A percentile compares a stretch with the other conserved stretches of the same genome.
phyloP scores from a whole-genome alignment of 2,888 invertebrate species.

The Luperina testacea region DNA sequence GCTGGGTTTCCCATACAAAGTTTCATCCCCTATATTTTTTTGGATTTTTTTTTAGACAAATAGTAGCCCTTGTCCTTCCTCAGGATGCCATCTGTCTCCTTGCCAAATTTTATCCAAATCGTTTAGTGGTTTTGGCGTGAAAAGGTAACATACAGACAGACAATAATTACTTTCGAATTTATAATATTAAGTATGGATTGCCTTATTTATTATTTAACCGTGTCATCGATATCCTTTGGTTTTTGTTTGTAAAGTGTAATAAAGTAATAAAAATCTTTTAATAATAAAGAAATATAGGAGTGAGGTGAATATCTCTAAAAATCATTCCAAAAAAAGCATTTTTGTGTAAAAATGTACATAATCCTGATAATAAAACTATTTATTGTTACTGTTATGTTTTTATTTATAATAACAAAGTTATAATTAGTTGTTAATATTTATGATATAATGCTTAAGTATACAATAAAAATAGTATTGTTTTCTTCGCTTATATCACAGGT shows the following conservation, averaged over 20 bases:
- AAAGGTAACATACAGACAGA: background rate
- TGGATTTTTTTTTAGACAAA: background rate
- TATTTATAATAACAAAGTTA: constrained; percentile 47
- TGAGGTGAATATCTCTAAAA: constrained; percentile 15
- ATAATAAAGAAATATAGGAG: background rate
- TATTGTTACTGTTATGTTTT: constrained; percentile 55
- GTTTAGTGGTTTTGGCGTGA: background rate
- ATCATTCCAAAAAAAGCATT: constrained; percentile 46
- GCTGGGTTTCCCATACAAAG: background rate
- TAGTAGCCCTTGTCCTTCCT: background rate
- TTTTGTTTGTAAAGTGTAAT: constrained; percentile 15
- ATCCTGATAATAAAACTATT: constrained; percentile 60
- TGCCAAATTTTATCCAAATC: background rate
- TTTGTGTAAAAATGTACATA: constrained; percentile 60
- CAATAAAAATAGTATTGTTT: constrained; percentile 33
- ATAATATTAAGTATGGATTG: background rate
- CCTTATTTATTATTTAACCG: constrained; percentile 8
- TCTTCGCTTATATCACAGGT: constrained; percentile 58
- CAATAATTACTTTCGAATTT: no score
- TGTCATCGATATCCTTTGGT: background rate
- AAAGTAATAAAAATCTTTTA: background rate
- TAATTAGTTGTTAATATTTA: constrained; percentile 16
- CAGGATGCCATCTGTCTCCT: background rate
- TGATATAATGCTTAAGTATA: constrained; percentile 1
- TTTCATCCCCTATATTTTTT: background rate